Percentiles rank a stretch among this genome's conserved stretches.
Evolutionary conservation across 1,140 invertebrate species (phyloP).

Genomic region (Pseudobourletiella spinata): DNA sequence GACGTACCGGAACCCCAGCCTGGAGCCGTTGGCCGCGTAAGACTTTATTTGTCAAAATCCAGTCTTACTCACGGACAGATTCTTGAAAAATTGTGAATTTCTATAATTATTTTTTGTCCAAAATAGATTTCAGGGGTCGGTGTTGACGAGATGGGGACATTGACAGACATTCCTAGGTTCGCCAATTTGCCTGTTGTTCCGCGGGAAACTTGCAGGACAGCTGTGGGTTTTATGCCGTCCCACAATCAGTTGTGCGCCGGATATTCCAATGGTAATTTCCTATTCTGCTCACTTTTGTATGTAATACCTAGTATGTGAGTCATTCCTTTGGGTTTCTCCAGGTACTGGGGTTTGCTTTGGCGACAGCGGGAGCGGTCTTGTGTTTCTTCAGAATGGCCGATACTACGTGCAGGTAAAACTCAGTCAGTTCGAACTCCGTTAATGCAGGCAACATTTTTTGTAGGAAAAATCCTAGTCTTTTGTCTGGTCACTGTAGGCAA

Average conservation of each 20-base stretch:
- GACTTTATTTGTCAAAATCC: no score
- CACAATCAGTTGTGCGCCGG: slow-evolving; percentile 19
- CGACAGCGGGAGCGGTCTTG: slow-evolving; percentile 10
- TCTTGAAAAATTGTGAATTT: neutral
- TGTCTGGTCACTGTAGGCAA: neutral
- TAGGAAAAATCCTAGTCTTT: no score
- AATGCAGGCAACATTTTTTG: no score
- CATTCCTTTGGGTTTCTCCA: neutral
- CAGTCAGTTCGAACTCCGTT: no score
- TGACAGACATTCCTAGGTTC: neutral
- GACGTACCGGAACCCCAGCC: neutral
- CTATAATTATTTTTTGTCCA: neutral
- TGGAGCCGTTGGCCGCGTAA: neutral
- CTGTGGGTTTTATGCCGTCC: neutral
- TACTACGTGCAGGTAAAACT: neutral
- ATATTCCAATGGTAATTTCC: slow-evolving; percentile 13
- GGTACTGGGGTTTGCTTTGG: slow-evolving; percentile 10
- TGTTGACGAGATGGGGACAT: neutral
- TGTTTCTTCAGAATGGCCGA: neutral
- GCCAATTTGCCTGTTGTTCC: slow-evolving; percentile 8
- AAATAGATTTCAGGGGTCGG: slow-evolving; percentile 11
- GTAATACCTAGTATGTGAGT: no score
- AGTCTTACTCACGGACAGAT: no score
- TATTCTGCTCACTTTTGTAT: no score
- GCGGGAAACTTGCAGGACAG: neutral